Evolutionary conservation across 2,113 vertebrate genomes (phyloP).

Genomic region (Telmatochromis sp.): DNA sequence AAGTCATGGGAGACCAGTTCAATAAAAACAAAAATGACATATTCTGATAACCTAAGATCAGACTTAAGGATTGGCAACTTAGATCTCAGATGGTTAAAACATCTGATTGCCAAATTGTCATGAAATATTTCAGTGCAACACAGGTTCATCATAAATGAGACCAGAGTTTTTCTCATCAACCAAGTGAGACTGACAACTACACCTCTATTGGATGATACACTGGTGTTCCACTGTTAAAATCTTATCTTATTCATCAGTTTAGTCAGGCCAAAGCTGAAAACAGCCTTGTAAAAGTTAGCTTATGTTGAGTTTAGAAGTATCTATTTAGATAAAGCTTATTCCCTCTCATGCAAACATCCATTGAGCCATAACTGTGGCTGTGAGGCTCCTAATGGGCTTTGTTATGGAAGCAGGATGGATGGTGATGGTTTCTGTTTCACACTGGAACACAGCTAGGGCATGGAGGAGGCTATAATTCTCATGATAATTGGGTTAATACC

Average conservation of each 20-base stretch:
- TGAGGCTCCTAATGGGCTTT: conserved; percentile 27
- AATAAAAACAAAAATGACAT: not conserved
- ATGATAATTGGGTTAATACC: conserved; percentile 62
- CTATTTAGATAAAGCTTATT: conserved; percentile 29
- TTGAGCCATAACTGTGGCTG: conserved; percentile 2
- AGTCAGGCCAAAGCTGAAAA: not conserved
- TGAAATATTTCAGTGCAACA: not conserved
- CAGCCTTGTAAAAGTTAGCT: conserved; percentile 3
- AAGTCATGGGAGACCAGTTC: not conserved
- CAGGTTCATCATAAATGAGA: not conserved
- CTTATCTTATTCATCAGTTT: not conserved
- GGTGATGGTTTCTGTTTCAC: conserved; percentile 38
- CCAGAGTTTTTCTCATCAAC: not conserved
- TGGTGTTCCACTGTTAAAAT: not conserved
- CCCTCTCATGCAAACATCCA: conserved; percentile 19
- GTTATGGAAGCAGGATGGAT: conserved; percentile 49
- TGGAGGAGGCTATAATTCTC: conserved; percentile 43
- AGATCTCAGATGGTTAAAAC: not conserved
- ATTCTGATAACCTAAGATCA: not conserved
- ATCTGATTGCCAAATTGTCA: not conserved
- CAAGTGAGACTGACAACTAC: not conserved
- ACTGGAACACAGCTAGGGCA: conserved; percentile 27
- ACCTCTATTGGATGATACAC: not conserved
- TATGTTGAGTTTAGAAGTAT: not conserved
- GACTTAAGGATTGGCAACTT: not conserved